phyloP scores from a whole-genome alignment of 2,797 vertebrate species.

The Anguilla megastoma region DNA sequence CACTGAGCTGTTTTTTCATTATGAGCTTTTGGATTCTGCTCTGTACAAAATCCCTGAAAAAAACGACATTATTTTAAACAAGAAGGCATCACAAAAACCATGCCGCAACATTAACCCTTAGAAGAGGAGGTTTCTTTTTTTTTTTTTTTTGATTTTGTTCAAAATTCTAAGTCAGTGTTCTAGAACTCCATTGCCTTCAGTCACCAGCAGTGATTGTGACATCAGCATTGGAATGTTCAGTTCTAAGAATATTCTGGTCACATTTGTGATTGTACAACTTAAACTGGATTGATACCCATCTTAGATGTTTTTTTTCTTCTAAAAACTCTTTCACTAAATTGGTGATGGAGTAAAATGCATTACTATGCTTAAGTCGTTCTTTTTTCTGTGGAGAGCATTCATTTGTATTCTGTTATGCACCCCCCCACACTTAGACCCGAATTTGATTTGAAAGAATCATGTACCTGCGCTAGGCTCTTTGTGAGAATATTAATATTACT shows the following conservation, averaged over 20 bases:
- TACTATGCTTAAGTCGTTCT: not conserved
- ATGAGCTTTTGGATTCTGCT: constrained; percentile 43
- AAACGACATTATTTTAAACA: not conserved
- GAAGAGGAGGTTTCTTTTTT: no score
- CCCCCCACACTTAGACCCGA: not conserved
- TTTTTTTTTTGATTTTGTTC: no score
- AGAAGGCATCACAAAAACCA: not conserved
- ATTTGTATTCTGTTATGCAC: not conserved
- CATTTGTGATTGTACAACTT: no score
- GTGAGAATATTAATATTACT: not conserved
- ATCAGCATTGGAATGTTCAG: no score
- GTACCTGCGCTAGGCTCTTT: not conserved
- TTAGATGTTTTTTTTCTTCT: not conserved
- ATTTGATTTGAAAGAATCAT: constrained; percentile 18
- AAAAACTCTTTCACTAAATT: not conserved
- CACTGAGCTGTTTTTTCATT: not conserved
- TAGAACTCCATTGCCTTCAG: no score
- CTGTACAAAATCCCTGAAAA: constrained; percentile 43
- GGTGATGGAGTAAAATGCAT: not conserved
- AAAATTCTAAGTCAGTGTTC: no score
- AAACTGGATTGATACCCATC: not conserved
- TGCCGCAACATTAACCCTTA: not conserved
- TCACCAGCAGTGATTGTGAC: no score
- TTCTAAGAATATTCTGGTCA: no score
- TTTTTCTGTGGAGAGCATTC: not conserved